Evolutionary conservation across 2,113 vertebrate species (phyloP).

Genomic region (Mesembrinibis cayennensis): DNA sequence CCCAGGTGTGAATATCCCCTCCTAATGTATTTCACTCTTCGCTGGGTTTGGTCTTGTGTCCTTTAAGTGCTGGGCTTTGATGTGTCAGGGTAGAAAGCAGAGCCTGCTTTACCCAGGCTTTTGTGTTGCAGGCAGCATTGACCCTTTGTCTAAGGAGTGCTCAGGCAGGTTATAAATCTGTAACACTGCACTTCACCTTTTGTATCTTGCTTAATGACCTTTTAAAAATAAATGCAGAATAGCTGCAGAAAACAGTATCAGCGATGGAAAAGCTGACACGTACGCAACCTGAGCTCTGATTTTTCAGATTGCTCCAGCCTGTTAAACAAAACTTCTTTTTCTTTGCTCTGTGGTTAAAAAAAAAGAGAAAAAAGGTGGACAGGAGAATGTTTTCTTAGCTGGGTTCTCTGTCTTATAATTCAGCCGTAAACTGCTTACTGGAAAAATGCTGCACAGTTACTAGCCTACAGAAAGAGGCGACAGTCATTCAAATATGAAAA

Average conservation of each 20-base stretch:
- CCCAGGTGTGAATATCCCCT: background rate
- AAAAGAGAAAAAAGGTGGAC: background rate
- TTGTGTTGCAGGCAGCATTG: background rate
- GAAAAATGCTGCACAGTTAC: background rate
- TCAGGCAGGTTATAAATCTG: constrained; percentile 33
- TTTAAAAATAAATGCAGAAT: constrained; percentile 14
- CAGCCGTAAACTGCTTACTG: background rate
- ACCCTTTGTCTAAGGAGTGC: background rate
- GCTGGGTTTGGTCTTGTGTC: background rate
- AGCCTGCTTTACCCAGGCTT: background rate
- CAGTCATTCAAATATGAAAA: background rate
- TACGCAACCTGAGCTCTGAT: constrained; percentile 34
- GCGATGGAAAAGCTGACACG: constrained; percentile 54
- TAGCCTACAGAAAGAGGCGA: background rate
- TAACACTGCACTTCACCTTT: constrained; percentile 43
- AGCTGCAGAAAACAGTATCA: background rate
- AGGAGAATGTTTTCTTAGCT: constrained; percentile 40
- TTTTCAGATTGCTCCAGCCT: background rate
- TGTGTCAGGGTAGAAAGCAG: background rate
- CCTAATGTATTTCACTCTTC: background rate
- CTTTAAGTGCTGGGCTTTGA: background rate
- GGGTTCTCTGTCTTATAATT: background rate
- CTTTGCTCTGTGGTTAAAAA: background rate
- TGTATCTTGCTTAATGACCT: constrained; percentile 44
- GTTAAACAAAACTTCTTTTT: constrained; percentile 23